Percentiles rank a stretch among this genome's conserved stretches.
Evolutionary conservation across 2,888 invertebrate genomes (phyloP).

Genomic region (Rugalucina vietnamica): DNA sequence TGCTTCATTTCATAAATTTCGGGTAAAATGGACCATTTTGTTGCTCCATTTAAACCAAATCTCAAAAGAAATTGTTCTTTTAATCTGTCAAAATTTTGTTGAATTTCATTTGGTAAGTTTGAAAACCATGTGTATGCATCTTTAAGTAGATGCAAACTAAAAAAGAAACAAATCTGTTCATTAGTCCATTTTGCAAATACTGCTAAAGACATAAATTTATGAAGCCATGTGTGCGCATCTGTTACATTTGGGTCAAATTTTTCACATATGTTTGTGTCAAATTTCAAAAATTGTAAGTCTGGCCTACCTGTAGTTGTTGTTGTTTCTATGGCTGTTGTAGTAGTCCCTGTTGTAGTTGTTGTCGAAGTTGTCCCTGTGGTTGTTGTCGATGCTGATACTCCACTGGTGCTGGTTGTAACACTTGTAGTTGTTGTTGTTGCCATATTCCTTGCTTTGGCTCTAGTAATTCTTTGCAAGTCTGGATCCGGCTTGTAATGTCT

Average conservation of each 20-base stretch:
- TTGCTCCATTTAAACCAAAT: neutral
- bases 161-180: neutral
- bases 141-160: neutral
- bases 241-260: neutral
- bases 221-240: neutral
- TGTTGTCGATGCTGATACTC: too few species aligned
- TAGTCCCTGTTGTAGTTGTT: too few species aligned
- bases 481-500: too few species aligned
- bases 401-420: too few species aligned
- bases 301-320: neutral
- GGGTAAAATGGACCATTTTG: neutral
- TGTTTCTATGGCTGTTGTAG: too few species aligned
- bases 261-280: neutral
- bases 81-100: neutral
- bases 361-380: too few species aligned
- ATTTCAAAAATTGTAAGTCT: neutral
- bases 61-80: neutral
- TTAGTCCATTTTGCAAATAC: neutral
- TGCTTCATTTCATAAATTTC: conserved; percentile 21
- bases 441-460: too few species aligned
- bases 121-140: neutral
- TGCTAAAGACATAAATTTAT: neutral
- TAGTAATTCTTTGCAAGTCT: too few species aligned
- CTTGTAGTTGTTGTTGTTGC: too few species aligned
- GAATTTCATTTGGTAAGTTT: neutral